Evolutionary conservation across 2,113 vertebrate genomes (phyloP), one percentile per base, ranked within the genome.

Genomic region (Callaeas wilsoni): DNA sequence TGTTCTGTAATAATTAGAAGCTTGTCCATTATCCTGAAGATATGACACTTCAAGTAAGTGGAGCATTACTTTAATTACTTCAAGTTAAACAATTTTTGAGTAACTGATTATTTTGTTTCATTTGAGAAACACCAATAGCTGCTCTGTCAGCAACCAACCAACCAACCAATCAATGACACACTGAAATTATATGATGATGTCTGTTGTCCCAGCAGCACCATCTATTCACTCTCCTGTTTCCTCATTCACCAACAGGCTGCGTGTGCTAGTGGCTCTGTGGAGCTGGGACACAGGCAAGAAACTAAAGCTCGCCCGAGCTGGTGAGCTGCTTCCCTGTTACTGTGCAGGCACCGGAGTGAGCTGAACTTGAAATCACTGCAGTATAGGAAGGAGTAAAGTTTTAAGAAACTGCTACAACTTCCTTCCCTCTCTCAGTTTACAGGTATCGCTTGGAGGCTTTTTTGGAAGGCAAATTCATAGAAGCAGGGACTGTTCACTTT

Each of bases 121-220:
- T 69, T 59, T 90, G 35, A 93, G 42, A 90, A 93, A 74, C n/a
- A 87, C 5, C 33, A 75, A 39, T 20, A 91, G 46, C 39, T 76
- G 23, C 56, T 87, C 70, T 74, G 42, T n/a, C 39, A 93, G 52
- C 35, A 91, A 60, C 0, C 30, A 90, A 53, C 25, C 30, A 90
- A 53, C 25, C 67, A 81, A 46, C 11, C 9, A 13, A 23, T 32
- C n/a, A 59, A 33, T 26, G 23, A 59, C 35, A 62, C 30, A 39
- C 15, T 32, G 55, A 77, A 88, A 74, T 80, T 18, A 73, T 7
- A 77, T 1, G 42, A n/a, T 73, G 41, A 33, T 73, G 16, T 33
- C 79, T 89, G 52, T 19, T 19, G 4, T 39, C 50, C 35, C 79
- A 77, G 52, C 59, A 85, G 78, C 35, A 69, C 71, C 22, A 78